These are phyloP conservation scores for Antheraea assamensis DNA, from an alignment of 2,888 invertebrate species.

Conservation along the genomic window DNA sequence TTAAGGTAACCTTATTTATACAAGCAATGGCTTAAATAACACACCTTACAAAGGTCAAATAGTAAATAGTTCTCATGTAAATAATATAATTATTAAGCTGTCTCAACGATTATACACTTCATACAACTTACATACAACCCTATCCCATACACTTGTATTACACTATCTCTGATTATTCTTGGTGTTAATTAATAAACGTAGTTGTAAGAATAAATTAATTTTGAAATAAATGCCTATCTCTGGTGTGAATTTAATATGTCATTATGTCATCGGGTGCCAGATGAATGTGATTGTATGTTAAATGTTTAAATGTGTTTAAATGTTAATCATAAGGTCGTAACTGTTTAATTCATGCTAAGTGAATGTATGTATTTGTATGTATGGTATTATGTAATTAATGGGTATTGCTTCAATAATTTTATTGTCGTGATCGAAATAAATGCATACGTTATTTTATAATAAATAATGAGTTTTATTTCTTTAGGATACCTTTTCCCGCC, in stretches of 20 bases:
- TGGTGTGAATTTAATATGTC: constrained; percentile 12
- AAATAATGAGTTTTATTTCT: constrained; percentile 39
- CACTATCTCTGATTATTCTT: neutral
- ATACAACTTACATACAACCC: neutral
- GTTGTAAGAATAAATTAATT: neutral
- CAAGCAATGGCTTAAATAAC: neutral
- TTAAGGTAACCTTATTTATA: neutral
- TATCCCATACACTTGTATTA: neutral
- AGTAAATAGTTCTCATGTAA: neutral
- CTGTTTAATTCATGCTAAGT: constrained; percentile 64
- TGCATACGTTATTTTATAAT: constrained; percentile 75
- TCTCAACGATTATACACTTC: neutral
- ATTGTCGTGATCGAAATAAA: constrained; percentile 66
- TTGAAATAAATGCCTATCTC: neutral
- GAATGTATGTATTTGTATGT: constrained; percentile 54
- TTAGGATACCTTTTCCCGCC: neutral
- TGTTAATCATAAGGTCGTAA: constrained; percentile 52
- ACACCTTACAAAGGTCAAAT: neutral
- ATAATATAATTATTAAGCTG: no score
- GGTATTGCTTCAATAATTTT: constrained; percentile 64
- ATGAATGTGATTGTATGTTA: constrained; percentile 74
- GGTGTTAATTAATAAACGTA: neutral
- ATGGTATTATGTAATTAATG: constrained; percentile 56
- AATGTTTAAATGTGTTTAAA: constrained; percentile 52
- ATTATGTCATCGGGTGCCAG: constrained; percentile 70